These are phyloP conservation scores for Thymelicus lineola DNA, from an alignment of 2,888 invertebrate genomes.

Conservation along the genomic window DNA sequence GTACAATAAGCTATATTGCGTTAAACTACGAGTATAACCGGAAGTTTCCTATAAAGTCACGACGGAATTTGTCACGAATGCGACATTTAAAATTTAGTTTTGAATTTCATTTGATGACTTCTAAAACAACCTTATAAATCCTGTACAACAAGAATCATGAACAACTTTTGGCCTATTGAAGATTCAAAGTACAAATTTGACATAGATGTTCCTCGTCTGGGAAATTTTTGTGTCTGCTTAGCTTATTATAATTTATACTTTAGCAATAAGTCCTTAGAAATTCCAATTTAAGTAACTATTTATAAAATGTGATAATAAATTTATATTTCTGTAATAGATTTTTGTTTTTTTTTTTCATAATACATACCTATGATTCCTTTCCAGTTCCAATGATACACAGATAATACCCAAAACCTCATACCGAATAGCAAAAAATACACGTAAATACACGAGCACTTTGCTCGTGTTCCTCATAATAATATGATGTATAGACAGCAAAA, in stretches of 20 bases:
- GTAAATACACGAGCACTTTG: too few relatives aligned
- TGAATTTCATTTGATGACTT: constrained; percentile 38
- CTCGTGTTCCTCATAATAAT: too few relatives aligned
- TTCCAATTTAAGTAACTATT: constrained; percentile 74
- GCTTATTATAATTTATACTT: constrained; percentile 74
- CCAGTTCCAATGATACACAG: neutral
- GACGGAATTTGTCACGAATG: constrained; percentile 62
- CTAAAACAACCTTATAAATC: constrained; percentile 13
- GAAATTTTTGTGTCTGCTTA: constrained; percentile 60
- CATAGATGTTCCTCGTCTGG: constrained; percentile 49
- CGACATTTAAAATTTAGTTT: constrained; percentile 61
- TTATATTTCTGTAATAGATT: constrained; percentile 58
- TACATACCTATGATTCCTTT: neutral
- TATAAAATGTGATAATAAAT: constrained; percentile 84
- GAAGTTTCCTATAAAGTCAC: constrained; percentile 48
- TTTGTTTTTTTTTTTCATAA: constrained; percentile 38
- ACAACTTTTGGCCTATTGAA: constrained; percentile 30
- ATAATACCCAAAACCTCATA: neutral
- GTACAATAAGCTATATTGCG: constrained; percentile 41
- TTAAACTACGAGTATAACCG: constrained; percentile 41
- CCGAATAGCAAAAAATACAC: neutral
- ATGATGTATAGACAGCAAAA: too few relatives aligned
- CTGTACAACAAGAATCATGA: constrained; percentile 9
- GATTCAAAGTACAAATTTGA: constrained; percentile 52
- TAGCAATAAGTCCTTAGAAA: constrained; percentile 71